phyloP scores from a whole-genome alignment of 2,797 vertebrate genomes.

The Propithecus deckenii region DNA sequence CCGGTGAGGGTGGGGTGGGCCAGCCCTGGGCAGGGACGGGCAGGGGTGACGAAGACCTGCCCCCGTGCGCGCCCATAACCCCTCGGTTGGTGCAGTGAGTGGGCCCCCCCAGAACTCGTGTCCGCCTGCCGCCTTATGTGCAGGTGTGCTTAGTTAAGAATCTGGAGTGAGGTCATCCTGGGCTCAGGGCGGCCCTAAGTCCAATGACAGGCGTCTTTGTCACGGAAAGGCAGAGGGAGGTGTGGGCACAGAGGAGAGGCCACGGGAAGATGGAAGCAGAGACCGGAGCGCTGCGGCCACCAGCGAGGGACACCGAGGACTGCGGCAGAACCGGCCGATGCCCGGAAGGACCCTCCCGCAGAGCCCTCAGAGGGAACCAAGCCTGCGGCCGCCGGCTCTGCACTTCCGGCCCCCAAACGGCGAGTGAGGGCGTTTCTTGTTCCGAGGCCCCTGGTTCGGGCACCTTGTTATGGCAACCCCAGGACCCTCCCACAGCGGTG shows the following conservation, averaged over 20 bases:
- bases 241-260: not conserved
- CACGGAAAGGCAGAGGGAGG: not conserved
- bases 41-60: not conserved
- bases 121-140: not conserved
- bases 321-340: not conserved
- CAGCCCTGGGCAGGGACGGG: not conserved
- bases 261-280: accelerated
- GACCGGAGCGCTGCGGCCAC: accelerated
- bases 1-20: not conserved
- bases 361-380: not conserved
- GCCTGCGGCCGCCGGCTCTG: not conserved
- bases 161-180: not conserved
- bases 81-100: accelerated
- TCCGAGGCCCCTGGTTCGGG: not conserved
- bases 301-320: not conserved
- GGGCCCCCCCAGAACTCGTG: not conserved
- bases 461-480: accelerated
- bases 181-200: not conserved
- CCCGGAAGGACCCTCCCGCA: not conserved
- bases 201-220: accelerated
- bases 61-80: accelerated
- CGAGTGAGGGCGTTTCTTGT: too few relatives aligned
- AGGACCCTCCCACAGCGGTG: accelerated
- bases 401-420: too few relatives aligned
- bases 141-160: not conserved